Conservation (phyloP, 1,140 invertebrate species). For the Drosophila prosaltans region DNA sequence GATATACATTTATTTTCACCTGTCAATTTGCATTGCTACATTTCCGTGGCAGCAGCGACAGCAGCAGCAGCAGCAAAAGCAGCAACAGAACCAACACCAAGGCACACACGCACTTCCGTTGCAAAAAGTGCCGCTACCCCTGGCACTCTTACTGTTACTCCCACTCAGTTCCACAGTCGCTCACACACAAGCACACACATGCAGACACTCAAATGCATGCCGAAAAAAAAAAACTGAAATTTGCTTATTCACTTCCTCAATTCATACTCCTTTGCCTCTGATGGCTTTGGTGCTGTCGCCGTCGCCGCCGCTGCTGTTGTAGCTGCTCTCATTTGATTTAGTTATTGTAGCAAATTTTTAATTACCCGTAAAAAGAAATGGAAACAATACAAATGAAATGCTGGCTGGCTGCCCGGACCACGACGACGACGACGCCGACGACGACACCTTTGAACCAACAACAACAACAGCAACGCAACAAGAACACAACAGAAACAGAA, state of each 20-base stretch:
- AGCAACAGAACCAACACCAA: slow-evolving; percentile 3
- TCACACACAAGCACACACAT: slow-evolving; percentile 33
- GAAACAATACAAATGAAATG: slow-evolving; percentile 68
- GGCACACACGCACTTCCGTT: slow-evolving; percentile 31
- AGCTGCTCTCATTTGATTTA: slow-evolving; percentile 64
- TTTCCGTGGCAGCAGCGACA: slow-evolving; percentile 51
- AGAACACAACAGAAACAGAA: slow-evolving; percentile 52
- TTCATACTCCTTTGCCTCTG: slow-evolving; percentile 6
- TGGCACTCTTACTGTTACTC: slow-evolving; percentile 3
- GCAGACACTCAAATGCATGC: slow-evolving; percentile 24
- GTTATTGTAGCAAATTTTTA: slow-evolving; percentile 75
- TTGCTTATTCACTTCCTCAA: slow-evolving; percentile 68
- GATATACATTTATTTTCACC: slow-evolving; percentile 69
- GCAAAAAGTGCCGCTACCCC: slow-evolving; percentile 44
- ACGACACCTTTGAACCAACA: slow-evolving; percentile 56
- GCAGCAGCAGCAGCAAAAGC: neutral
- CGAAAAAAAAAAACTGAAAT: slow-evolving; percentile 56
- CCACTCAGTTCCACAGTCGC: slow-evolving; percentile 2
- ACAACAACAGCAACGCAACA: slow-evolving; percentile 37
- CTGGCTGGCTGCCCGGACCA: slow-evolving; percentile 22
- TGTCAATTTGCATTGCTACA: slow-evolving; percentile 73
- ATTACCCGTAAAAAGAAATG: slow-evolving; percentile 70
- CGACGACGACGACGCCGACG: slow-evolving; percentile 56
- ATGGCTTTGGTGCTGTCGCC: neutral
- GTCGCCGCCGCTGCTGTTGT: neutral